Base-by-base conservation (phyloP, 2,888 invertebrate genomes). In the Escarpia spicata region DNA sequence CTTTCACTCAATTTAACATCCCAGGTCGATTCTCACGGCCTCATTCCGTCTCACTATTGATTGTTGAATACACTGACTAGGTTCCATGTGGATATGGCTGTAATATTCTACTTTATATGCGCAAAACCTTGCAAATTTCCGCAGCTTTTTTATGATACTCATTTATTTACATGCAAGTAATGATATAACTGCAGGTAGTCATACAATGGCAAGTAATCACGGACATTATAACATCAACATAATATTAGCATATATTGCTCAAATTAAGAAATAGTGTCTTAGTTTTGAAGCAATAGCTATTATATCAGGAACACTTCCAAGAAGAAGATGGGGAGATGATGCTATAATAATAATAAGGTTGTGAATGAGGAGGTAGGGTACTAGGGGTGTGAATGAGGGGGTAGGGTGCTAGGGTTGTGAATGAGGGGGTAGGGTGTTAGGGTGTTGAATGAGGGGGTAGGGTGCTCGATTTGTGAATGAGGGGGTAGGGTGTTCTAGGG, bases 1-100 rank as follows among this genome's bases (percentile, higher is more conserved):
- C 75, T 75, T 75, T n/a, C 75, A 75, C 75, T 75, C 75, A 75
- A 75, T 26, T n/a, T 75, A 75, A 75, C 75, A 75, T 75, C 75
- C 75, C 75, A 26, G 75, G n/a, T 75, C n/a, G 75, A 75, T 75
- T 75, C 75, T 26, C 75, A 75, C 75, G 75, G n/a, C 75, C n/a
- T 19, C 75, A 75, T 75, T 26, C 75, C 75, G 26, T 15, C 75
- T 75, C 75, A 19, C 75, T 75, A 75, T 75, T 75, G 75, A 75
- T 75, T 26, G 19, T 26, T 19, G 75, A 75, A 75, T 26, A 75
- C 75, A 75, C n/a, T 26, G 75, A n/a, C 75, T 75, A 26, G 52
- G 19, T 26, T 75, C n/a, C 75, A 75, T 26, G 26, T 4, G 19
- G 15, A 75, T 26, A 6, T 2, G 26, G 6, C 75, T 75, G 15